Percentiles rank a stretch among this genome's conserved stretches.
These are phyloP conservation scores for Grantiella picta DNA, from an alignment of 2,113 vertebrate species.

Conservation along the genomic window DNA sequence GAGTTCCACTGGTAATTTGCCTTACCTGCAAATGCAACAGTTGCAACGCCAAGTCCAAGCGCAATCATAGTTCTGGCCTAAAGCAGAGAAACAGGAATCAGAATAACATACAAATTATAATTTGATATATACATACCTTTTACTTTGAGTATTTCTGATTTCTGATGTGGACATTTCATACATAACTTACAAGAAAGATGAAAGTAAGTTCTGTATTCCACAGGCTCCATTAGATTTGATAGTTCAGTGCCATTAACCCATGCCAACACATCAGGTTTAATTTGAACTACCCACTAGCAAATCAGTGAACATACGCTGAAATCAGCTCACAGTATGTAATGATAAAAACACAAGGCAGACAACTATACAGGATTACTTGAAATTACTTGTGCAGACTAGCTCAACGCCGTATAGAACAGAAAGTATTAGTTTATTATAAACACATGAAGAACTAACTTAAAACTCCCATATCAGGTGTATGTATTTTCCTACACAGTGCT, in stretches of 20 bases:
- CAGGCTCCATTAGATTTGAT: not conserved
- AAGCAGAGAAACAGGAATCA: not conserved
- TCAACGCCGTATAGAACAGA: not conserved
- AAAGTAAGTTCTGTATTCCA: not conserved
- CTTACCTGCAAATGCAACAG: constrained; percentile 89
- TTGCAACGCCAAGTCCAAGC: constrained; percentile 88
- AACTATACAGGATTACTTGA: not conserved
- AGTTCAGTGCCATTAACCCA: not conserved
- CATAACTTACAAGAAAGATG: not conserved
- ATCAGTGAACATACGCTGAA: not conserved
- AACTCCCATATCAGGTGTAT: fast-evolving
- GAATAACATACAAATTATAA: not conserved
- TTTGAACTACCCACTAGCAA: not conserved
- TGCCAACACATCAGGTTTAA: not conserved
- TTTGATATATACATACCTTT: not conserved
- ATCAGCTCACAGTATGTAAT: not conserved
- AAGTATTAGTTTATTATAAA: not conserved
- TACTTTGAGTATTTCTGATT: not conserved
- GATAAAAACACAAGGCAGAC: not conserved
- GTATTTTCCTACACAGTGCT: not conserved
- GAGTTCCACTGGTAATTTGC: not conserved
- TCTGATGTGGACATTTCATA: not conserved
- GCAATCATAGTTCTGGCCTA: constrained; percentile 85
- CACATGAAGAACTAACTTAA: not conserved
- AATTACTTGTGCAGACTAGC: not conserved